These are phyloP conservation scores for Hetaerina titia DNA, from an alignment of 2,888 invertebrate genomes.

Conservation along the genomic window DNA sequence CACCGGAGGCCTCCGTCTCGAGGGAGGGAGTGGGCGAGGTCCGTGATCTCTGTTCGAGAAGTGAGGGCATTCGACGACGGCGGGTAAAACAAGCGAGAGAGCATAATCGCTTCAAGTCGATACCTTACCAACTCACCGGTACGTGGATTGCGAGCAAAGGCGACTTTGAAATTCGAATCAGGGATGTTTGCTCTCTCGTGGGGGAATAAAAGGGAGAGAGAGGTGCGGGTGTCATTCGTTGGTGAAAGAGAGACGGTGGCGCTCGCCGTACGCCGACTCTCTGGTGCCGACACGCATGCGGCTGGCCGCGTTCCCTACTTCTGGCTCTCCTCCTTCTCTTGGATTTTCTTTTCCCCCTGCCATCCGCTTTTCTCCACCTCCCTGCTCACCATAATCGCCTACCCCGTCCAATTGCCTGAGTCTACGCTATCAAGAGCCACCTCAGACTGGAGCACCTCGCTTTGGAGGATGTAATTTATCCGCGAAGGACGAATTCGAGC, in stretches of 20 bases:
- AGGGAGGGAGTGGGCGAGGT: not conserved
- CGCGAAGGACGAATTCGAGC: not conserved
- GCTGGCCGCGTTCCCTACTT: not conserved
- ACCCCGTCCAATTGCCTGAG: not conserved
- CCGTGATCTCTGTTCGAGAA: not conserved
- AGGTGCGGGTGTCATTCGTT: constrained; percentile 47
- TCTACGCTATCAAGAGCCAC: not conserved
- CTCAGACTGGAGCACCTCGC: not conserved
- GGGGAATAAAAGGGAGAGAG: not conserved
- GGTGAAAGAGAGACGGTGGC: constrained; percentile 42
- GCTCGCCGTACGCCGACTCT: constrained; percentile 37
- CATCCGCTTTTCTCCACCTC: not conserved
- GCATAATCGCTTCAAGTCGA: constrained; percentile 59
- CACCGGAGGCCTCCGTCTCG: not conserved
- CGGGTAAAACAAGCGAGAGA: constrained; percentile 29
- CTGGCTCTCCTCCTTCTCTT: not conserved
- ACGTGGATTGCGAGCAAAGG: constrained; percentile 49
- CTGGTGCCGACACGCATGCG: not conserved
- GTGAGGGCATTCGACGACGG: not conserved
- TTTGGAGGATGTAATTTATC: not conserved
- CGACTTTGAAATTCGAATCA: constrained; percentile 56
- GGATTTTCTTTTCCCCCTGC: not conserved
- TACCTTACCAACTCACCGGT: constrained; percentile 54
- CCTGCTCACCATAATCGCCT: not conserved
- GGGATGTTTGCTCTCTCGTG: constrained; percentile 51